Evolutionary conservation across 92 coral and sea anemone species (phyloP), one percentile per base, ranked within the genome.

Genomic region (Pocillopora grandis): DNA sequence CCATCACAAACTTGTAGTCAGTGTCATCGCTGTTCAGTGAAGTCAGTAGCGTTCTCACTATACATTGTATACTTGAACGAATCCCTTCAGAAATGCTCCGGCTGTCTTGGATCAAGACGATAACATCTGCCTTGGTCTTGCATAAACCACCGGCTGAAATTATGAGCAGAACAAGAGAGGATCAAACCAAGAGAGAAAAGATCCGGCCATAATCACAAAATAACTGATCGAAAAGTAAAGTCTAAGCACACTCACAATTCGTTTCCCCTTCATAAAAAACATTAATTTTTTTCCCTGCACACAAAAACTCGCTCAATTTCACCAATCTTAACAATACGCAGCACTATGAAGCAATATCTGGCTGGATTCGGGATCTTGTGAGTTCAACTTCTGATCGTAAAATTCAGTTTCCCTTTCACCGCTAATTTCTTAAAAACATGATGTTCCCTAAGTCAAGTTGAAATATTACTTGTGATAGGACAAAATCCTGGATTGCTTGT

Each of bases 121-220:
- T 16, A 59, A 78, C 82, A 78, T 78, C 82, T 60, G 82, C 71
- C 71, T 78, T 78, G 72, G 36, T 31, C 23, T 33, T 58, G 67
- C 80, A 75, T 11, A 58, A 20, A 23, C 10, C 18, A 27, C 52
- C 48, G 12, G 19, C 79, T 75, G 66, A 11, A 75, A 58, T 27
- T 21, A 6, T 3, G 9, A 5, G 67, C 9, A 63, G 67, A 63
- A 2, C 67, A 18, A 11, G 67, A 23, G 67, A 18, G 11, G 23
- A 63, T 63, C 67, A 63, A n/a, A 19, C 31, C 31, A 27, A 27
- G 31, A 27, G 31, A 27, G 31, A 27, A 27, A 27, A 27, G 31
- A 27, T 27, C 31, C 31, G 31, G 31, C 31, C 31, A 27, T 1
- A 27, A 27, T 27, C 31, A 27, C 31, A 27, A 27, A 27, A 27